Evolutionary conservation across 2,113 vertebrate genomes (phyloP), one percentile per base, ranked within the genome.

Genomic region (Montifringilla adamsi): DNA sequence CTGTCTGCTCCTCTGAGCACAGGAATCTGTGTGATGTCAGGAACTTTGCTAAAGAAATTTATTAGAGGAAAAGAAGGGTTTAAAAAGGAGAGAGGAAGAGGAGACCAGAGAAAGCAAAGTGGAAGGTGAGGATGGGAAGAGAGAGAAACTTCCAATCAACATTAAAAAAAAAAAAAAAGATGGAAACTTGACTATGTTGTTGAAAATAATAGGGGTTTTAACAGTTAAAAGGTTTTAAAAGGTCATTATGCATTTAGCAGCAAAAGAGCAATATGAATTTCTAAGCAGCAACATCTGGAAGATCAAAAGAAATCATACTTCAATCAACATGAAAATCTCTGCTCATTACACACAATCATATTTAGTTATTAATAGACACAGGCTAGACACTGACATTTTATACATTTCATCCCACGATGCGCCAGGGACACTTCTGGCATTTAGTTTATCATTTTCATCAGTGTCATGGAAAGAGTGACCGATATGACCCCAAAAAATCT

Each of bases 391-490:
- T 98, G 98, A 98, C 98, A 98, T 98, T 98, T 98, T 95, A 96
- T 97, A 96, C 97, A 74, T 97, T 97, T 98, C 97, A 97, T 98
- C 98, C 98, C 97, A 97, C 97, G 98, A 97, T 97, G 98, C 96
- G 95, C 96, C 96, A 94, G 98, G 98, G 98, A 98, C 98, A 98
- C 98, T 97, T 98, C 98, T 98, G 98, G 98, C 98, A 98, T 98
- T 98, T 98, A 97, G 97, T 95, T 97, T 95, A 93, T 98, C 97
- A 97, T 98, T 98, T 98, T 97, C 98, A 98, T 98, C 98, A 98
- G 97, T 95, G 98, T 98, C 98, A 98, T 97, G 96, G 90, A 94
- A 72, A 68, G 95, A 93, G 75, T 98, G 98, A 98, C 99, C 98
- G 68, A 87, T 76, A 87, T 76, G 98, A 98, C 99, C 99, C 98